Base-by-base conservation (phyloP, 2,888 invertebrate species). In the Thera britannica region DNA sequence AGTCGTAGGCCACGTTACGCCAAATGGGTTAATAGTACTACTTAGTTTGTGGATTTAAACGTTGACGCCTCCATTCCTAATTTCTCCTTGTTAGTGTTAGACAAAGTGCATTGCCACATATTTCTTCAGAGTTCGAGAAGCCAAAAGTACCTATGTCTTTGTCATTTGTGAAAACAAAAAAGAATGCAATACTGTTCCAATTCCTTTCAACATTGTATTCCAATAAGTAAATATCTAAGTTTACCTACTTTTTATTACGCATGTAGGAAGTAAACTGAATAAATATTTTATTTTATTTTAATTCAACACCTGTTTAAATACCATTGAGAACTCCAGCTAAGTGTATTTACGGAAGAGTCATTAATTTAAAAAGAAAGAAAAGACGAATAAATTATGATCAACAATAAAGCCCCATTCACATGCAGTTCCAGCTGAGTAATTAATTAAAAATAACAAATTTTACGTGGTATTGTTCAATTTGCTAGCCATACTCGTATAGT, bases 381-480 rank as follows among this genome's bases (percentile, higher is more conserved):
- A 60, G 12, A 9, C 8, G 44, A 46, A 46, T 34, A 52, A 9
- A 52, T 34, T 52, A 52, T 8, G 0, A 23, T 34, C 3, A 3
- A 49, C 46, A 49, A 48, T n/a, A 54, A 52, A 54, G 60, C 46
- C 34, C 5, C 7, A 56, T 12, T 56, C 6, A 12, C 4, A 9
- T 6, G 7, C 36, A 55, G 36, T 38, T 51, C 12, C 59, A 65
- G 41, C 59, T 65, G 65, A 55, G 59, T 38, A 49, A 60, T 41
- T 65, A 60, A 56, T 58, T 46, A 36, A 51, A 55, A 49, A 62
- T 49, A 49, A 56, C 49, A 44, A 44, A 8, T 2, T 36, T 59
- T 3, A 51, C 2, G n/a, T 12, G 12, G n/a, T 38, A 5, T 35
- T 36, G 9, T 60, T 60, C 36, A 49, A 59, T 59, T 59, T 9